Conservation (phyloP, 2,797 vertebrate species). For the Tarsius wallacei region DNA sequence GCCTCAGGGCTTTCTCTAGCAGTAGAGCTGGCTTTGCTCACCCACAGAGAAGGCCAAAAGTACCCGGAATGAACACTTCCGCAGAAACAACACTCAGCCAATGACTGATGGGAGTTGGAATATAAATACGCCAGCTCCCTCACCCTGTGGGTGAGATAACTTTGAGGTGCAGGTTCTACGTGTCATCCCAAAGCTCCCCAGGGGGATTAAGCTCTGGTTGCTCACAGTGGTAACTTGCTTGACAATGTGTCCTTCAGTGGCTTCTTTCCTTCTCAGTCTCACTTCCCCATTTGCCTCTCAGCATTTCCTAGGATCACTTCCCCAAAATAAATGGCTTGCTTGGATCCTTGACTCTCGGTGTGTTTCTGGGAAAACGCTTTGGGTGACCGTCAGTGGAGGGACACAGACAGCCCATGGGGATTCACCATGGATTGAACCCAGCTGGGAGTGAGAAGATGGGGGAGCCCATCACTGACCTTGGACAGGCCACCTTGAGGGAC, state of each 20-base stretch:
- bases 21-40: conserved; percentile 3
- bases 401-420: background rate
- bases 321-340: background rate
- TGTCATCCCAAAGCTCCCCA: background rate
- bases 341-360: background rate
- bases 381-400: background rate
- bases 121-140: background rate
- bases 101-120: background rate
- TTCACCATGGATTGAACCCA: background rate
- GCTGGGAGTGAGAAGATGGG: background rate
- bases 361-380: conserved; percentile 46
- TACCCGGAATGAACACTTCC: background rate
- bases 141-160: background rate
- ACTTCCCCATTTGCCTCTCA: background rate
- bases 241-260: accelerated
- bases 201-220: background rate
- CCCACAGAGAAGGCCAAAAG: background rate
- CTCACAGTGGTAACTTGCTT: background rate
- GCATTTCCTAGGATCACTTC: background rate
- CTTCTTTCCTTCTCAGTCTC: background rate
- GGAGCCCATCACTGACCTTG: background rate
- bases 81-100: background rate
- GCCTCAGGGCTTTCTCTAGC: conserved; percentile 63
- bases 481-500: background rate
- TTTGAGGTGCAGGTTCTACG: background rate